These are phyloP conservation scores for Ascidia mentula DNA, from an alignment of 23 tunicate species.

Conservation along the genomic window DNA sequence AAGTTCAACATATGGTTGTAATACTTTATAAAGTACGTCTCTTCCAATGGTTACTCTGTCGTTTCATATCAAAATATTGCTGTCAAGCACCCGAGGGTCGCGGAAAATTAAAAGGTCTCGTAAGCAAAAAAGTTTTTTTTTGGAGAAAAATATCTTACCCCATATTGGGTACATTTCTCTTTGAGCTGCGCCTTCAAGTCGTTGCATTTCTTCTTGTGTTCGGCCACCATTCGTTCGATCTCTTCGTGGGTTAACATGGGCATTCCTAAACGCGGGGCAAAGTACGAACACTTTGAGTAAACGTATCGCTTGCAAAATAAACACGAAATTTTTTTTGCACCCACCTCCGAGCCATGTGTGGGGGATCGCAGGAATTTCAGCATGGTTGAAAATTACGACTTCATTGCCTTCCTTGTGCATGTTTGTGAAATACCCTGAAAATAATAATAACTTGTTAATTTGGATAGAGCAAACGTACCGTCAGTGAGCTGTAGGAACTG, in stretches of 20 bases:
- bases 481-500: no score
- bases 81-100: no score
- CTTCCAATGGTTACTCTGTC: no score
- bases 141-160: background rate
- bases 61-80: no score
- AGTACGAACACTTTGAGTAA: no score
- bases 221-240: background rate
- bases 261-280: background rate
- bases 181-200: background rate
- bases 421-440: slow-evolving; percentile 34
- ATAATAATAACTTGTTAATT: background rate
- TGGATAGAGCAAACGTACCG: no score
- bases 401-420: slow-evolving; percentile 40
- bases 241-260: background rate
- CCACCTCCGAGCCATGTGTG: slow-evolving; percentile 3
- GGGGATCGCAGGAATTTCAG: slow-evolving; percentile 30
- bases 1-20: no score
- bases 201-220: background rate
- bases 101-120: no score
- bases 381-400: slow-evolving; percentile 14
- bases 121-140: background rate
- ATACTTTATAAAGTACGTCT: no score
- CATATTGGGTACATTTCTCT: background rate
- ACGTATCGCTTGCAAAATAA: no score
- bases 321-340: background rate